phyloP scores from a whole-genome alignment of 37 sponge, comb jelly and placozoan genomes.

The Aphrocallistes beatrix region DNA sequence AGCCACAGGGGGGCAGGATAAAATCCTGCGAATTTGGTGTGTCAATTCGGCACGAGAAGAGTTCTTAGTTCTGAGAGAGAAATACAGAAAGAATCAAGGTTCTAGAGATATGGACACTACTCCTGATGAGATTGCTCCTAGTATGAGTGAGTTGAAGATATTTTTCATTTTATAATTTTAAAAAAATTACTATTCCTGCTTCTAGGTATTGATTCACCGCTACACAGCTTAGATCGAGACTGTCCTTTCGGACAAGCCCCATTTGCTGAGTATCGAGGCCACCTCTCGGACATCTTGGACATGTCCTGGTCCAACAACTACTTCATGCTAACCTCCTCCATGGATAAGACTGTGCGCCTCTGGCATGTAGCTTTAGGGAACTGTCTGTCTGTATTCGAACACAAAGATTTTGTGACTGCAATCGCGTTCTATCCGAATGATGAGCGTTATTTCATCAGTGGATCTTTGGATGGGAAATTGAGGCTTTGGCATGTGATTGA shows the following conservation, averaged over 20 bases:
- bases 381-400: constrained; percentile 87
- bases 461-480: constrained; percentile 85
- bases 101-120: neutral
- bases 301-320: constrained; percentile 93
- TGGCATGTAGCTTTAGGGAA: constrained; percentile 86
- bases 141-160: neutral
- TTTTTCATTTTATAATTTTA: neutral
- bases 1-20: neutral
- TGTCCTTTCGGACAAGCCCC: constrained; percentile 24
- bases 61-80: neutral
- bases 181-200: too few species aligned
- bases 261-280: constrained; percentile 65
- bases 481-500: constrained; percentile 92
- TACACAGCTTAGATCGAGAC: too few species aligned
- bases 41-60: neutral
- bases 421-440: constrained; percentile 93
- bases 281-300: constrained; percentile 74
- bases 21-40: neutral
- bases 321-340: constrained; percentile 77
- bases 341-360: constrained; percentile 89
- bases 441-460: constrained; percentile 88
- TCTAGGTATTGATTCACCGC: too few species aligned
- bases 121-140: neutral
- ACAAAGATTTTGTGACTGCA: constrained; percentile 86
- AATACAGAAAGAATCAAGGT: neutral